Conservation (phyloP, 2,888 invertebrate species). For the Calameuta filiformis region DNA sequence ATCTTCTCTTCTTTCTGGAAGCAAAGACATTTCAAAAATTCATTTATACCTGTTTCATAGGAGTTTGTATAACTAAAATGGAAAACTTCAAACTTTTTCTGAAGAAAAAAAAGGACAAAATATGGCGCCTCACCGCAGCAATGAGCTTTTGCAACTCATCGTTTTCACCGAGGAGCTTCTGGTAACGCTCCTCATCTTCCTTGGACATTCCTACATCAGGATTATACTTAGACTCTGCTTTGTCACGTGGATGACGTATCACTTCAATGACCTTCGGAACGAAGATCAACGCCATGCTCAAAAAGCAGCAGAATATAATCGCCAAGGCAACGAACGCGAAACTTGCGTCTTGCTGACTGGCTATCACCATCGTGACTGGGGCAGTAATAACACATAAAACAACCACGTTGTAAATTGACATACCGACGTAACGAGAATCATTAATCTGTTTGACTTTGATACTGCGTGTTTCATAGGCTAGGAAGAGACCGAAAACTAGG, state of each 20-base stretch:
- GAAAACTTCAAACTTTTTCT: no score
- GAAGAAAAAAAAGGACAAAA: conserved; percentile 11
- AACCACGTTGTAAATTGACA: conserved; percentile 99
- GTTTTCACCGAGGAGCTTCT: conserved; percentile 92
- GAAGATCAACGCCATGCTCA: conserved; percentile 98
- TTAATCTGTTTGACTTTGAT: conserved; percentile 98
- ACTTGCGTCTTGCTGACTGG: conserved; percentile 96
- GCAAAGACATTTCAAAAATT: background rate
- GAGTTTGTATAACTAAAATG: background rate
- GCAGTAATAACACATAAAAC: conserved; percentile 97
- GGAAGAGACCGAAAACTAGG: conserved; percentile 95
- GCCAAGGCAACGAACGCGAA: conserved; percentile 97
- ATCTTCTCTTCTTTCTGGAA: conserved; percentile 89
- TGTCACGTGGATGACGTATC: conserved; percentile 87
- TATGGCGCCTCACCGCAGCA: conserved; percentile 76
- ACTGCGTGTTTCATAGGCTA: conserved; percentile 98
- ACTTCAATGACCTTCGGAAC: conserved; percentile 97
- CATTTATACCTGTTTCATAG: background rate
- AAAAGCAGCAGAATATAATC: conserved; percentile 97
- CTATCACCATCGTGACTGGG: conserved; percentile 96
- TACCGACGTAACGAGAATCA: conserved; percentile 97
- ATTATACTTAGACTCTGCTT: conserved; percentile 88
- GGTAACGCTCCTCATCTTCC: conserved; percentile 95
- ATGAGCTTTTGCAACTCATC: conserved; percentile 96
- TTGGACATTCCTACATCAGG: conserved; percentile 84